Evolutionary conservation across 1,140 invertebrate species (phyloP), one percentile per base, ranked within the genome.

Genomic region (Drosophila biarmipes): DNA sequence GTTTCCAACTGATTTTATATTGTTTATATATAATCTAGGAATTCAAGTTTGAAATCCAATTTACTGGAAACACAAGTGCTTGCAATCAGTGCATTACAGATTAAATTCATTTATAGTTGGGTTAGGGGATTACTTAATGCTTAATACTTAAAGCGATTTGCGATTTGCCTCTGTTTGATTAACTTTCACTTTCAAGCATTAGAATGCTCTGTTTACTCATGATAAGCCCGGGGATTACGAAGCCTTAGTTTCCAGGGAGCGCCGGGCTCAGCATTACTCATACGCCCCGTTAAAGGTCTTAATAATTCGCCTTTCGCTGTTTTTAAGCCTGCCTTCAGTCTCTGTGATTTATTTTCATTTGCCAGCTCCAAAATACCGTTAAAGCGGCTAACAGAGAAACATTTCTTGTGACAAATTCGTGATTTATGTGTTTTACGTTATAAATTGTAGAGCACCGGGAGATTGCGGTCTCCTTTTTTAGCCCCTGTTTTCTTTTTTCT

Each of bases 331-430:
- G 45, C 45, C 37, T 54, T 43, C 12, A 27, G 35, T 43, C 29
- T 34, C 46, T 45, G 53, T 78, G 75, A 86, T 86, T 81, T 87
- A 78, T 81, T 61, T 82, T 75, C 79, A 82, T 82, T 87, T 86
- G 63, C 56, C 51, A 57, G 57, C 55, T 34, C 37, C 54, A 78
- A 86, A 87, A 87, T 68, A 81, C 55, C 81, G 73, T 81, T 86
- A 86, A 85, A 85, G 55, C 63, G 71, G 81, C 64, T 59, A 72
- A 64, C 51, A 74, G 38, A 85, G 58, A 58, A 80, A 63, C 73
- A 78, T 87, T 78, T 71, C 78, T 78, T 78, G 69, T 61, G 54
- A 63, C 56, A 71, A 81, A 86, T 86, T 78, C 72, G 46, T 66
- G 78, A 86, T 86, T 78, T 87, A 86, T 86, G 82, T 71, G 58